Percentiles rank a stretch among this genome's conserved stretches.
Conservation (phyloP, 2,797 vertebrate genomes). For the Sebastes steindachneri region DNA sequence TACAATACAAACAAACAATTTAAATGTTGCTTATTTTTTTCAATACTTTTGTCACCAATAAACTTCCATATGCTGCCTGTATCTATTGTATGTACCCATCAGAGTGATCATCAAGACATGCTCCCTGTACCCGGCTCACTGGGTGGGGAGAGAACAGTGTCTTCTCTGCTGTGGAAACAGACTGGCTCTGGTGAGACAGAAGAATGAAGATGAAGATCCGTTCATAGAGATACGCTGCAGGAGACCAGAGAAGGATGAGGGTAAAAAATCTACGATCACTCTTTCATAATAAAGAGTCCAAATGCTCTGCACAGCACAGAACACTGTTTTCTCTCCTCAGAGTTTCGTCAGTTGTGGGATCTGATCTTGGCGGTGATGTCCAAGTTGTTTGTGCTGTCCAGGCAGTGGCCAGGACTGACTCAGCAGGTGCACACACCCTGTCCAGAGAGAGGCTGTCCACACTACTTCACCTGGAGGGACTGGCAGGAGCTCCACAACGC, state of each 20-base stretch:
- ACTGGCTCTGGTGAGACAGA: constrained; percentile 77
- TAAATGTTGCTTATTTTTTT: no score
- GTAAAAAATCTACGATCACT: constrained; percentile 24
- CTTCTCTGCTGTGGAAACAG: constrained; percentile 73
- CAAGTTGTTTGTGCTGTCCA: constrained; percentile 62
- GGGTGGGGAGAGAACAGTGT: constrained; percentile 77
- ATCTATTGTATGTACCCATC: neutral
- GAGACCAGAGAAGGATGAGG: constrained; percentile 54
- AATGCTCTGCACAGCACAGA: neutral
- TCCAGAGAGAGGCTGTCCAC: constrained; percentile 56
- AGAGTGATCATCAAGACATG: constrained; percentile 80
- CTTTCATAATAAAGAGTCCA: neutral
- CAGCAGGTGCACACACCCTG: constrained; percentile 77
- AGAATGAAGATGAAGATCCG: constrained; percentile 67
- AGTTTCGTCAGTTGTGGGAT: constrained; percentile 74
- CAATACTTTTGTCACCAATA: no score
- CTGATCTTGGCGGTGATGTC: constrained; percentile 74
- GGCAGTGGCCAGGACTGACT: constrained; percentile 82
- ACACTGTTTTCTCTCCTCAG: constrained; percentile 30
- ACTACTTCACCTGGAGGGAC: constrained; percentile 79
- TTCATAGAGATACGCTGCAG: constrained; percentile 80
- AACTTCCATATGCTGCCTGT: neutral
- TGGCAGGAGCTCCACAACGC: constrained; percentile 32
- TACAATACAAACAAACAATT: no score
- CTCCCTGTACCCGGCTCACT: constrained; percentile 75